Conservation (phyloP, 2,888 invertebrate species). For the Omphaloscelis lunosa region DNA sequence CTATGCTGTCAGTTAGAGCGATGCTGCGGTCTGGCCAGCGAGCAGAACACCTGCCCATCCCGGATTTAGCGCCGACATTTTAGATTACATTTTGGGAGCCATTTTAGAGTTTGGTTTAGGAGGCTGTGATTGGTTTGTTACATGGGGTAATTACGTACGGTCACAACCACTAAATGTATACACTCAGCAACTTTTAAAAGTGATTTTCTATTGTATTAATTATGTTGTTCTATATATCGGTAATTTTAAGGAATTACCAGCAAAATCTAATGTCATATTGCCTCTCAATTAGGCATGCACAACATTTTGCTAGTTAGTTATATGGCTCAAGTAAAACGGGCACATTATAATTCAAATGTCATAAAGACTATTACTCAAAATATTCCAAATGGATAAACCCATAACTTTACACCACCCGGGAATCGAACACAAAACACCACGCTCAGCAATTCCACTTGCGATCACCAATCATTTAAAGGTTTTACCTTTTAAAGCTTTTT, state of each 20-base stretch:
- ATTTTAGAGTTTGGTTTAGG: conserved; percentile 11
- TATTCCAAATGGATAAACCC: not conserved
- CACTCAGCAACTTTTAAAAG: too few relatives aligned
- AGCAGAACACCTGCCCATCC: conserved; percentile 47
- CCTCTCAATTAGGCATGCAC: too few relatives aligned
- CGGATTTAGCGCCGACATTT: conserved; percentile 32
- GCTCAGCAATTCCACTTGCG: not conserved
- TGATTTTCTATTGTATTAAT: too few relatives aligned
- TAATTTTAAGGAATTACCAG: too few relatives aligned
- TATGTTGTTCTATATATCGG: too few relatives aligned
- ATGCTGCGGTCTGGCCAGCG: conserved; percentile 40
- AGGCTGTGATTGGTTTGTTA: conserved; percentile 38
- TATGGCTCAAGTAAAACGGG: not conserved
- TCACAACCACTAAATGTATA: too few relatives aligned
- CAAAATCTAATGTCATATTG: too few relatives aligned
- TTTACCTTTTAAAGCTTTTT: too few relatives aligned
- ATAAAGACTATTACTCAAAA: not conserved
- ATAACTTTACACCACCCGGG: not conserved
- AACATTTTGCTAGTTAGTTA: too few relatives aligned
- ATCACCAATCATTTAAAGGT: not conserved
- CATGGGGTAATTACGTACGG: not conserved
- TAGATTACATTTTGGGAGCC: conserved; percentile 20
- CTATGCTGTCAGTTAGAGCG: conserved; percentile 50
- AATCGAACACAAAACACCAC: not conserved
- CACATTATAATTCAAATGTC: not conserved